Evolutionary conservation across 1,140 invertebrate genomes (phyloP).

Genomic region (Riptortus pedestris): DNA sequence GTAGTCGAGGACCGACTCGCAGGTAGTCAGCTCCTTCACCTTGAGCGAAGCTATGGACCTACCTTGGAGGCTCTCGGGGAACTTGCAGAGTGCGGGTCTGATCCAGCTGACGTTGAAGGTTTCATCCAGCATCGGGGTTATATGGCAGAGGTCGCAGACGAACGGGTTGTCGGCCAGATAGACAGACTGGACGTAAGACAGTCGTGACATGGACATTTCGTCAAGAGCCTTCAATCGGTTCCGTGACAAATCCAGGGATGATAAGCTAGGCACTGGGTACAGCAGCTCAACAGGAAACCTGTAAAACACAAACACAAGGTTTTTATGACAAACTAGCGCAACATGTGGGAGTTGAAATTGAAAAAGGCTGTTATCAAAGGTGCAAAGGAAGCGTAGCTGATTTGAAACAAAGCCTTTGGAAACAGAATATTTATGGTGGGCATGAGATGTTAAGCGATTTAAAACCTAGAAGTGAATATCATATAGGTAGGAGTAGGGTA

Average conservation of each 20-base stretch:
- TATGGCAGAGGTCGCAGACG: constrained; percentile 54
- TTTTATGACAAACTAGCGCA: too few species aligned
- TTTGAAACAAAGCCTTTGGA: too few species aligned
- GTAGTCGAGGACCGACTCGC: constrained; percentile 35
- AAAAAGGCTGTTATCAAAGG: too few species aligned
- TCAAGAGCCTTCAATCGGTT: constrained; percentile 50
- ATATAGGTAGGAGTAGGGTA: too few species aligned
- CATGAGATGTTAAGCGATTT: too few species aligned
- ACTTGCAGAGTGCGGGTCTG: constrained; percentile 36
- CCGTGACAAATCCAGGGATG: constrained; percentile 48
- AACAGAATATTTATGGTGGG: too few species aligned
- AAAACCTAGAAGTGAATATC: too few species aligned
- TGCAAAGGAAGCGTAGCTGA: too few species aligned
- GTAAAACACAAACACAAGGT: too few species aligned
- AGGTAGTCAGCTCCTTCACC: constrained; percentile 42
- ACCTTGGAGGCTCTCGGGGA: constrained; percentile 42
- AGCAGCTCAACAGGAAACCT: constrained; percentile 44
- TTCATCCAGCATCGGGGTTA: constrained; percentile 42
- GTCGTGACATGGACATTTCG: constrained; percentile 42
- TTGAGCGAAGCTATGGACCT: constrained; percentile 40
- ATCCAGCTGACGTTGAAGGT: constrained; percentile 43
- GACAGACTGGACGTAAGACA: constrained; percentile 41
- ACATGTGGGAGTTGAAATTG: too few species aligned
- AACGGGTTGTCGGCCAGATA: constrained; percentile 52
- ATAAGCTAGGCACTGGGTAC: constrained; percentile 43